phyloP scores from a whole-genome alignment of 35 echinoderm and acorn worm genomes.

The Patiria miniata region DNA sequence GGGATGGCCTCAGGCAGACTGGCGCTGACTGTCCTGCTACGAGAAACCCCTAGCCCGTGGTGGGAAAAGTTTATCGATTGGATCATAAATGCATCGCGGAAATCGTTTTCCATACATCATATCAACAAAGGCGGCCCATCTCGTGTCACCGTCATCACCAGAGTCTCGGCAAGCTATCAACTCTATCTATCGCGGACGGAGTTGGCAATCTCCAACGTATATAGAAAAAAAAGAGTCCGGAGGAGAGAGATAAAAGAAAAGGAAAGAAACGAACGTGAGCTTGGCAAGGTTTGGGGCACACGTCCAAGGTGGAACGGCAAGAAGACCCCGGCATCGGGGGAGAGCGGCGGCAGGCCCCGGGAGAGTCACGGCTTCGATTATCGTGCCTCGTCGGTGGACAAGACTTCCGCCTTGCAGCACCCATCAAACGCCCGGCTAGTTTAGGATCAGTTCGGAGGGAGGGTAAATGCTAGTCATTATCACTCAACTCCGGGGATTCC shows the following conservation, averaged over 20 bases:
- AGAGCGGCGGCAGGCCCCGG: background rate
- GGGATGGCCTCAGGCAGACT: conserved; percentile 4
- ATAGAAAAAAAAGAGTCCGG: too few relatives aligned
- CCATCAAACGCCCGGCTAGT: conserved; percentile 27
- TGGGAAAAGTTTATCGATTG: conserved; percentile 9
- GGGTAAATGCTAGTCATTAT: conserved; percentile 28
- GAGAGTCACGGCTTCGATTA: conserved; percentile 18
- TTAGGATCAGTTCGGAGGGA: conserved; percentile 18
- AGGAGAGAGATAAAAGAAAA: background rate
- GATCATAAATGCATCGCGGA: conserved; percentile 27
- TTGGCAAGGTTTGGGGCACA: conserved; percentile 1
- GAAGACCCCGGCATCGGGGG: conserved; percentile 8
- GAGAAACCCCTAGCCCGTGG: background rate
- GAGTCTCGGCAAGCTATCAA: background rate
- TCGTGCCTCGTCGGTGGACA: conserved; percentile 14
- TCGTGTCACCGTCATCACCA: conserved; percentile 15
- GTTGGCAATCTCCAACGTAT: too few relatives aligned
- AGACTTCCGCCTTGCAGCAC: conserved; percentile 3
- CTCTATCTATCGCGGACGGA: too few relatives aligned
- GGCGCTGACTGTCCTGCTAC: conserved; percentile 12
- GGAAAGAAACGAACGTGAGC: conserved; percentile 18
- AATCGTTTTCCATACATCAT: conserved; percentile 29
- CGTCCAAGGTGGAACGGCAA: conserved; percentile 12
- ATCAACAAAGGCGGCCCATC: conserved; percentile 23
- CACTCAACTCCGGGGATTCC: conserved; percentile 26